Base-by-base conservation (phyloP, 2,797 vertebrate genomes). In the Lithobates pipiens region DNA sequence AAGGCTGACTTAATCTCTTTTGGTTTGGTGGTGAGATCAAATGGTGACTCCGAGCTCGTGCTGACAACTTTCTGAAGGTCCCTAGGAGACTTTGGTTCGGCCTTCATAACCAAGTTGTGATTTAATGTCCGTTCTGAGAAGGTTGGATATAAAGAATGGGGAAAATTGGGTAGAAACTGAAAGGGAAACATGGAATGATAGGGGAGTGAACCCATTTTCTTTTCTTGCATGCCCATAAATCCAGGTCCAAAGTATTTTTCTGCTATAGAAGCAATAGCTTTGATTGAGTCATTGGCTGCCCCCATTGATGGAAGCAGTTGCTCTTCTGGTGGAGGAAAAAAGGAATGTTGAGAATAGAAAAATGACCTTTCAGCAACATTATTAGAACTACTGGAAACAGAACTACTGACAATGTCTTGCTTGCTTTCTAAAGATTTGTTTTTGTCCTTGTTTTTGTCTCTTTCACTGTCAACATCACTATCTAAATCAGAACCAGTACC, bases 101-200 rank as follows among this genome's bases (percentile, higher is more conserved):
- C 94, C 93, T 99, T 99, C 91, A 98, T 96, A 93, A 99, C 96
- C 94, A 99, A 93, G 90, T 93, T 95, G 88, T 97, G 96, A 89
- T 97, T 96, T 82, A 99, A 95, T 90, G 95, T 90, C 88, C 97
- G 95, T 90, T 98, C 97, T 0, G 95, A 89, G 1, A 93, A 94
- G 79, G 96, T 94, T 63, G 97, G 96, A 88, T 97, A 99, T 42
- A 99, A 95, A 42, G 98, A 96, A 89, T 97, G 98, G 87, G 97
- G 97, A 87, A 99, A 98, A 90, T 96, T 97, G 90, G 98, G 98
- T 67, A 99, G 93, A 91, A 99, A 96, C 92, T 98, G 98, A 88
- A 99, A 99, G 10, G 98, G 98, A 91, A 99, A 98, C 94, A 99
- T 97, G 82, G 98, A 98, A 95, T 96, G 98, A 90, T 98, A 99